phyloP scores from a whole-genome alignment of 2,113 vertebrate species.

The Forbesichthys papilliferus region DNA sequence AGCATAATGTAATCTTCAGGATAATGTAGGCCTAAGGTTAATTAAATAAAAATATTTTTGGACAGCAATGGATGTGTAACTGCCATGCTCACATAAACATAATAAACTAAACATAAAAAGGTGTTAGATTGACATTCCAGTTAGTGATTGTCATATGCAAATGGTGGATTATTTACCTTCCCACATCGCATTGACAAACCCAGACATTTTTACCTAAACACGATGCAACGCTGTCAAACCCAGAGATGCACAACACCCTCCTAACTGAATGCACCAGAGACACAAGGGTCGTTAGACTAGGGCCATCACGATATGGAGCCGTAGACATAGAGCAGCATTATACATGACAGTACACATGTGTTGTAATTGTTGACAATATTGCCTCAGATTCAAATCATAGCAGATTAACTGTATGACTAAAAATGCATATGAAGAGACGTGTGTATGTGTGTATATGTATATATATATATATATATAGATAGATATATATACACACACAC shows the following conservation, averaged over 20 bases:
- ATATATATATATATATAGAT: no score
- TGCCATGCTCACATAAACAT: neutral
- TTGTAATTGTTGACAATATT: no score
- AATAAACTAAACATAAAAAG: no score
- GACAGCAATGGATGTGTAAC: no score
- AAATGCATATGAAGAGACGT: no score
- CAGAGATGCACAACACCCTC: conserved; percentile 7
- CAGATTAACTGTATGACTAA: no score
- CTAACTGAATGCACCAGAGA: conserved; percentile 33
- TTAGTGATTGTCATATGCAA: conserved; percentile 17
- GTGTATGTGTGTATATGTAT: no score
- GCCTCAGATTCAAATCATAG: no score
- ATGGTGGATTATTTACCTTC: conserved; percentile 9
- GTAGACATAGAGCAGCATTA: no score
- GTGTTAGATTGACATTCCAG: conserved; percentile 1
- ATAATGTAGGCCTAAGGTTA: neutral
- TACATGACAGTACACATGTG: no score
- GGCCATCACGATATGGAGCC: conserved; percentile 14
- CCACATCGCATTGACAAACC: conserved; percentile 23
- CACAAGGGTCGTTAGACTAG: conserved; percentile 34
- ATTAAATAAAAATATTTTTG: neutral
- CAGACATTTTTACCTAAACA: conserved; percentile 25
- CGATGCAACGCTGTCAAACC: conserved; percentile 42
- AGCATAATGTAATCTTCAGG: conserved; percentile 6
- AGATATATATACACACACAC: no score